Evolutionary conservation across 1,140 invertebrate genomes (phyloP).

Genomic region (Daktulosphaira vitifoliae): DNA sequence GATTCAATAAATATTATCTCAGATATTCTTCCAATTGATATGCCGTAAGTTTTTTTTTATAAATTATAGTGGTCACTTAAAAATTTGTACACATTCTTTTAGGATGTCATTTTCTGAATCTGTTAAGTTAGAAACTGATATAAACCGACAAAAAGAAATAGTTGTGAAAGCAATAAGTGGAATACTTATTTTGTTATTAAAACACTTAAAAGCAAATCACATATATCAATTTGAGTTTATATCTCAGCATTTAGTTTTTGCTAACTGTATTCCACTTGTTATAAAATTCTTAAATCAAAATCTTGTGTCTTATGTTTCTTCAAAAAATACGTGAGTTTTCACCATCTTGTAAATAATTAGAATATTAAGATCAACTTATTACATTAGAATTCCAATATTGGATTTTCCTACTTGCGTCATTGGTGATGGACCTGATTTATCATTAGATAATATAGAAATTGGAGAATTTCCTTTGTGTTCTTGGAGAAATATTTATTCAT

Average conservation of each 20-base stretch:
- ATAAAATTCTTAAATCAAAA: slow-evolving; percentile 99
- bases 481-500: slow-evolving; percentile 97
- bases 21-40: slow-evolving; percentile 92
- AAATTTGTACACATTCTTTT: background rate
- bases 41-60: slow-evolving; percentile 53
- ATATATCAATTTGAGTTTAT: slow-evolving; percentile 99
- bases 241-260: slow-evolving; percentile 97
- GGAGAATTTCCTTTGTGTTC: slow-evolving; percentile 80
- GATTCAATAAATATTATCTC: slow-evolving; percentile 98
- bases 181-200: slow-evolving; percentile 83
- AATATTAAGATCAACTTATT: background rate
- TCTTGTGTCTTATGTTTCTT: slow-evolving; percentile 87
- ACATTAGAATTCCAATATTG: slow-evolving; percentile 64
- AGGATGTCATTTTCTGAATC: slow-evolving; percentile 88
- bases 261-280: slow-evolving; percentile 97
- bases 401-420: slow-evolving; percentile 95
- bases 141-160: slow-evolving; percentile 97
- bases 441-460: slow-evolving; percentile 84
- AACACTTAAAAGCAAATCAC: slow-evolving; percentile 99
- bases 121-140: slow-evolving; percentile 92
- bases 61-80: slow-evolving; percentile 43
- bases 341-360: slow-evolving; percentile 25
- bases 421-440: slow-evolving; percentile 90
- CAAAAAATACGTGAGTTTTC: slow-evolving; percentile 73
- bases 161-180: slow-evolving; percentile 97